Evolutionary conservation across 1,140 invertebrate genomes (phyloP), one percentile per base, ranked within the genome.

Genomic region (Trichomalopsis sarcophagae): DNA sequence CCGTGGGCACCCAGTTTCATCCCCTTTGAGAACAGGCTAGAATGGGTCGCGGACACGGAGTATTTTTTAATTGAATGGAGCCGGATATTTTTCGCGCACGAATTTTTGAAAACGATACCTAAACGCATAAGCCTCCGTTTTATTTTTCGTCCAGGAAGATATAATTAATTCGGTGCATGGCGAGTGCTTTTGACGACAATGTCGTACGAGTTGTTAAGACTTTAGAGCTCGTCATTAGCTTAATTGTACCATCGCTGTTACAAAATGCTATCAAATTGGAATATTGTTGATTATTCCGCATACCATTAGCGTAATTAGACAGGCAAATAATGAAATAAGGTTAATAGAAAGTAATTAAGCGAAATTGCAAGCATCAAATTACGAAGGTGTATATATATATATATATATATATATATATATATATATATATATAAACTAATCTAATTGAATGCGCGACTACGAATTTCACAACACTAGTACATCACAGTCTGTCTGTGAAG

Each of bases 51-150:
- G 62, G 62, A n/a, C 0, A 5, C 1, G 21, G 14, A n/a, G 69
- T 71, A 23, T 71, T 71, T 71, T 71, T 27, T 27, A 71, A 71
- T 71, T 33, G 69, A 71, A 71, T 71, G n/a, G 23, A 71, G 27
- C 3, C 69, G 69, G 69, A 13, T 13, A 33, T 6, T 23, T 5
- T 1, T 5, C 11, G n/a, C 13, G 69, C 6, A 30, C 23, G 69
- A 71, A 71, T 71, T 71, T 71, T 71, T 30, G 1, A 23, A 27
- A 33, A 7, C 27, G 69, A 30, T 27, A 27, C 1, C 27, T 71
- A 30, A n/a, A n/a, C 69, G 5, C 27, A 23, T 23, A 23, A 36
- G n/a, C n/a, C n/a, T n/a, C n/a, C n/a, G n/a, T n/a, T n/a, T n/a
- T n/a, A n/a, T n/a, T n/a, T n/a, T n/a, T n/a, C n/a, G n/a, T n/a